Base-by-base conservation (phyloP, 2,888 invertebrate genomes). In the Oscheius onirici region DNA sequence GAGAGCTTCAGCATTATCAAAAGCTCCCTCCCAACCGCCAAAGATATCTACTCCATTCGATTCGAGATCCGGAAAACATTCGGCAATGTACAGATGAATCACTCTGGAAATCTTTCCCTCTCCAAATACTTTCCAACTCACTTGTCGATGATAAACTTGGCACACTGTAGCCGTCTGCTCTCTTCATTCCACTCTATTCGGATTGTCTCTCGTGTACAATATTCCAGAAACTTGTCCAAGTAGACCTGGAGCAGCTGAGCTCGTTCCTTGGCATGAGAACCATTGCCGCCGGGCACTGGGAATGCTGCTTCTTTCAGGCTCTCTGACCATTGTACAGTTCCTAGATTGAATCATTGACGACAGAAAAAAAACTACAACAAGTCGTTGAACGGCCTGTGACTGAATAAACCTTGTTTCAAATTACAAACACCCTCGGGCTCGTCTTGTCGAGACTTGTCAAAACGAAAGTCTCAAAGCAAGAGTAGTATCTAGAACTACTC, bases 171-270 rank as follows among this genome's bases (percentile, higher is more conserved):
- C 28, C 83, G 76, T 28, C 76, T 78, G 24, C 67, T 68, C 24
- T 82, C 79, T 61, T 86, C 84, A 43, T 81, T 78, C 87, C 87
- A 87, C 61, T 86, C 84, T 43, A 87, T 83, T 65, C 83, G 61
- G 20, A 78, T 80, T 5, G 83, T 81, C 63, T 87, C 87, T 13
- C 85, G 73, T 6, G 80, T 80, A 44, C 82, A 80, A 63, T 86
- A 85, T 55, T 87, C 87, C 28, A 87, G 73, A 34, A 87, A 83
- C 65, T 87, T 87, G 69, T 87, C 87, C 73, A 87, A 68, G 72
- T 85, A 87, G 5, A 85, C 77, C 77, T 85, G 85, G 6, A 85
- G 69, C 65, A 78, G 77, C 57, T 85, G 84, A 20, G 85, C 85
- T 43, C 78, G 67, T 60, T 85, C 85, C 40, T 83, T 82, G 10